Evolutionary conservation across 2,797 vertebrate genomes (phyloP).

Genomic region (Brachymystax lenok): DNA sequence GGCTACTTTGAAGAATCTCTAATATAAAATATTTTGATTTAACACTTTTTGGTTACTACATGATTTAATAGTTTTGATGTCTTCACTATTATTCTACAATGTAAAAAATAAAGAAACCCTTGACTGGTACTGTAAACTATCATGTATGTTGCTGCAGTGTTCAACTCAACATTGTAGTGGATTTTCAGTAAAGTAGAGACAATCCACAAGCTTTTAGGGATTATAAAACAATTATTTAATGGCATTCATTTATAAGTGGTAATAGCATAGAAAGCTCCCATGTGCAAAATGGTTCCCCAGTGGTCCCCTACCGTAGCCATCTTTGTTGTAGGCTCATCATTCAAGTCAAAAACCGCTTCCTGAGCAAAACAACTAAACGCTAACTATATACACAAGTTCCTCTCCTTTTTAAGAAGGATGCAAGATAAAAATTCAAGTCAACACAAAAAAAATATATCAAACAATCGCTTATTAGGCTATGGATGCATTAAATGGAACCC

Average conservation of each 20-base stretch:
- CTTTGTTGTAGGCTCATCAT: constrained; percentile 5
- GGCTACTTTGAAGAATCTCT: too few relatives aligned
- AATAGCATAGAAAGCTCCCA: background rate
- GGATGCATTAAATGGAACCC: background rate
- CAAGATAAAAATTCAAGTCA: background rate
- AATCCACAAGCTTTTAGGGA: background rate
- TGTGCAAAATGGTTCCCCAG: background rate
- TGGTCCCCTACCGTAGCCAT: background rate
- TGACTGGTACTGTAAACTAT: constrained; percentile 1
- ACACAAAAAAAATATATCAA: too few relatives aligned
- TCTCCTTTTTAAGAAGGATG: background rate
- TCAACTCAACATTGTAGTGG: background rate
- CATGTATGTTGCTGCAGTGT: background rate
- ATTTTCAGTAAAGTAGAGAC: too few relatives aligned
- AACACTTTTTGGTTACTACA: too few relatives aligned
- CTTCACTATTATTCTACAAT: too few relatives aligned
- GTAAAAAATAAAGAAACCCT: too few relatives aligned
- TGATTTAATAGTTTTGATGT: too few relatives aligned
- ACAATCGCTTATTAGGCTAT: constrained; percentile 8
- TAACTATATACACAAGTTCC: background rate
- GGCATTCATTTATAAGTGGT: background rate
- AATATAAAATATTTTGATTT: too few relatives aligned
- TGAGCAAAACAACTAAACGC: constrained; percentile 12
- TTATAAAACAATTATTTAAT: constrained; percentile 10
- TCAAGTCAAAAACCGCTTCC: background rate